phyloP scores from a whole-genome alignment of 2,888 invertebrate species.

The Oscheius sp. region DNA sequence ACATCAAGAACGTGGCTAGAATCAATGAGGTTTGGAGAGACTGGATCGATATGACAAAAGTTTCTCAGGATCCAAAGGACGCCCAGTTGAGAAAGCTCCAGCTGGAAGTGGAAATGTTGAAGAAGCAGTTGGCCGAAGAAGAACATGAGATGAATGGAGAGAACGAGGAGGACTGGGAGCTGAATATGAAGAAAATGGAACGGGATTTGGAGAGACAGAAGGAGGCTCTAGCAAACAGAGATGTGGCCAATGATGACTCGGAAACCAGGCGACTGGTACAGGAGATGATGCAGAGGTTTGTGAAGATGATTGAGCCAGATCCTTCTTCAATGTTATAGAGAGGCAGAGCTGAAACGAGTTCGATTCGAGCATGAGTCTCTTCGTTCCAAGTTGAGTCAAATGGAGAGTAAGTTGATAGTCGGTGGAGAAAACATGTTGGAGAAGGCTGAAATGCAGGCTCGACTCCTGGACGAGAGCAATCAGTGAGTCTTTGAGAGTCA shows the following conservation, averaged over 20 bases:
- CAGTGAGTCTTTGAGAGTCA: conserved; percentile 11
- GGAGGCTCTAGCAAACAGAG: conserved; percentile 74
- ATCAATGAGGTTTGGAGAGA: conserved; percentile 82
- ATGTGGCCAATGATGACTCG: conserved; percentile 43
- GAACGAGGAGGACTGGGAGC: conserved; percentile 63
- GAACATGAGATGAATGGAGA: conserved; percentile 52
- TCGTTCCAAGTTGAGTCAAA: conserved; percentile 85
- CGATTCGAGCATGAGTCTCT: conserved; percentile 84
- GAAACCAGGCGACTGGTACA: conserved; percentile 45
- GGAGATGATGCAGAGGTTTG: conserved; percentile 49
- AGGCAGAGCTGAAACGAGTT: conserved; percentile 53
- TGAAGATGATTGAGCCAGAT: neutral
- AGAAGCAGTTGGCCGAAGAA: conserved; percentile 82
- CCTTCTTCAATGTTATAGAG: conserved; percentile 28
- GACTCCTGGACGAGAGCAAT: conserved; percentile 52
- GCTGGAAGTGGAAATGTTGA: conserved; percentile 91
- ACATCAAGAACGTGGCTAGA: conserved; percentile 79
- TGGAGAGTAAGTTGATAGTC: conserved; percentile 94
- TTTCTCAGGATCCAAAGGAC: conserved; percentile 86
- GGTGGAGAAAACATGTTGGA: conserved; percentile 98
- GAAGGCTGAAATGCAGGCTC: conserved; percentile 80
- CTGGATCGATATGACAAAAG: neutral
- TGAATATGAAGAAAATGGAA: conserved; percentile 76
- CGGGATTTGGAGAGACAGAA: conserved; percentile 73
- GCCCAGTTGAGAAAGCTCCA: conserved; percentile 94